Conservation (phyloP, 2,113 vertebrate genomes). For the Spea multiplicata region DNA sequence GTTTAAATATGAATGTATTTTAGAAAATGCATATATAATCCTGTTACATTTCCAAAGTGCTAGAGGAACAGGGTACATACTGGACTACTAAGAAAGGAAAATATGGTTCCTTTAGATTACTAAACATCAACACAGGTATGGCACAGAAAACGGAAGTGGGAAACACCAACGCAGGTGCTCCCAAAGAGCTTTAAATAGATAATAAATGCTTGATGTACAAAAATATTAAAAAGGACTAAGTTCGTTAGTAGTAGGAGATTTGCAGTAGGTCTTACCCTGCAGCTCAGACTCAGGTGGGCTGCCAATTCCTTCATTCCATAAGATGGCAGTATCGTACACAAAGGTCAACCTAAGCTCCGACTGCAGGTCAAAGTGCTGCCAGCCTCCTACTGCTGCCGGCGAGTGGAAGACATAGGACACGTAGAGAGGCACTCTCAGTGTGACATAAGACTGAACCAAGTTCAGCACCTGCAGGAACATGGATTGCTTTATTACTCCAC, state of each 20-base stretch:
- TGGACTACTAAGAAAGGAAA: no score
- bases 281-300: slow-evolving; percentile 73
- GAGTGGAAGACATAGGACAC: slow-evolving; percentile 76
- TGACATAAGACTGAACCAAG: slow-evolving; percentile 70
- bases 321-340: slow-evolving; percentile 73
- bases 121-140: neutral
- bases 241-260: neutral
- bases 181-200: neutral
- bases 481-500: neutral
- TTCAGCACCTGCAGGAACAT: slow-evolving; percentile 66
- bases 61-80: no score
- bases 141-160: neutral
- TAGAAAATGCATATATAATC: no score
- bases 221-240: neutral
- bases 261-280: slow-evolving; percentile 57
- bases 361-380: slow-evolving; percentile 77
- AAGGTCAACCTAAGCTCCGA: slow-evolving; percentile 74
- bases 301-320: slow-evolving; percentile 74
- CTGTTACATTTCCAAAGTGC: no score
- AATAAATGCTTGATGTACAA: neutral
- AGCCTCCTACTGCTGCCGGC: slow-evolving; percentile 65
- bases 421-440: slow-evolving; percentile 65
- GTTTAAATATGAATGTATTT: no score
- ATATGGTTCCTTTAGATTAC: no score
- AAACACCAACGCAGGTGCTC: neutral